phyloP scores from a whole-genome alignment of 1,140 invertebrate species.

The Wasmannia auropunctata region DNA sequence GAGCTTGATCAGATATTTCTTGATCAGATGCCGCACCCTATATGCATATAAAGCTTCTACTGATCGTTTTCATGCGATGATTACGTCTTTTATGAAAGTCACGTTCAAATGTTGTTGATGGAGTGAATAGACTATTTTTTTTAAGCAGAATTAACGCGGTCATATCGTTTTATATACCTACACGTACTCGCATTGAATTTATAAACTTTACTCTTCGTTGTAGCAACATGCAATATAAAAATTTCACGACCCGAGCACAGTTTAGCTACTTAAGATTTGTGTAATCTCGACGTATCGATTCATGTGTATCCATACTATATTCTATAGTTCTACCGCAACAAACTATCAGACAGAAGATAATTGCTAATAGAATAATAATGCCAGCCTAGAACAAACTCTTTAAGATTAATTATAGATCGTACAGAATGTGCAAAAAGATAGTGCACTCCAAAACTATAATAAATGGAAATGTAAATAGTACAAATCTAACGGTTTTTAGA shows the following conservation, averaged over 20 bases:
- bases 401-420: background rate
- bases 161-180: background rate
- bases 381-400: background rate
- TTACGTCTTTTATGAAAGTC: conserved; percentile 11
- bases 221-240: background rate
- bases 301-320: background rate
- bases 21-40: background rate
- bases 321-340: background rate
- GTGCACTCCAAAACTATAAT: background rate
- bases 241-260: background rate
- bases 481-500: background rate
- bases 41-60: conserved; percentile 2
- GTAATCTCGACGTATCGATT: background rate
- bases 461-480: background rate
- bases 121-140: background rate
- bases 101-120: background rate
- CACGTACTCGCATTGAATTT: background rate
- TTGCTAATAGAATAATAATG: background rate
- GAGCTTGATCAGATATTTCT: background rate
- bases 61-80: conserved; percentile 13
- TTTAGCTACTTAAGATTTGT: background rate
- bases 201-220: too few species aligned
- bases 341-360: background rate
- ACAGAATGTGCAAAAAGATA: background rate
- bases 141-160: background rate